These are phyloP conservation scores for Helicorthomorpha holstii DNA, from an alignment of 1,140 invertebrate genomes.

Conservation along the genomic window DNA sequence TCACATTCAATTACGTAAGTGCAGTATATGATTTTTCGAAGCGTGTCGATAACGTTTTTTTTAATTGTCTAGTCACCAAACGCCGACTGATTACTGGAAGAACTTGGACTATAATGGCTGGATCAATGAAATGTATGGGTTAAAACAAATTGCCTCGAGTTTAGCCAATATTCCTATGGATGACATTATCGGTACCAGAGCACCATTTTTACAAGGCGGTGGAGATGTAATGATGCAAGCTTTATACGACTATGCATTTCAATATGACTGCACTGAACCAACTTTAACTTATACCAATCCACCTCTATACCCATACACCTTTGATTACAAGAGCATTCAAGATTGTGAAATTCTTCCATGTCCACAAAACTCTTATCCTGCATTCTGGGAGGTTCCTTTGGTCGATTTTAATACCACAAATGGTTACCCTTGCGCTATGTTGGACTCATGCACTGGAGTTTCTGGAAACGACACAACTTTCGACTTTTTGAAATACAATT, in stretches of 20 bases:
- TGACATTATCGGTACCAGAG: constrained; percentile 20
- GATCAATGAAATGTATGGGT: constrained; percentile 21
- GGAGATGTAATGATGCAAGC: constrained; percentile 16
- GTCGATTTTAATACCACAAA: constrained; percentile 4
- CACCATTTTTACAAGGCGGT: constrained; percentile 21
- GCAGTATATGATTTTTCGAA: constrained; percentile 10
- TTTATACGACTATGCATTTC: constrained; percentile 11
- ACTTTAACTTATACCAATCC: constrained; percentile 6
- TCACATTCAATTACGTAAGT: constrained; percentile 89
- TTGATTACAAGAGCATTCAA: constrained; percentile 11
- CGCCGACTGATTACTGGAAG: constrained; percentile 31
- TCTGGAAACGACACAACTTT: constrained; percentile 35
- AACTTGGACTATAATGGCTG: constrained; percentile 19
- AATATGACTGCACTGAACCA: constrained; percentile 16
- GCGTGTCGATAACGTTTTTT: too few species aligned
- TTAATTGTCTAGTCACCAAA: constrained; percentile 22
- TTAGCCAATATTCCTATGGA: constrained; percentile 16
- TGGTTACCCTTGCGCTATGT: neutral
- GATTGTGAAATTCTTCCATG: constrained; percentile 11
- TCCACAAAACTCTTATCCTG: constrained; percentile 9
- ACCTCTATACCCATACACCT: constrained; percentile 16
- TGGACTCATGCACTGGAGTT: constrained; percentile 27
- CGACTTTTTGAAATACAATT: constrained; percentile 17
- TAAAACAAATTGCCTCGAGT: constrained; percentile 16
- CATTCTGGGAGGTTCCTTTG: constrained; percentile 14